These are phyloP conservation scores for Callaeas wilsoni DNA, from an alignment of 2,113 vertebrate species.

Conservation along the genomic window DNA sequence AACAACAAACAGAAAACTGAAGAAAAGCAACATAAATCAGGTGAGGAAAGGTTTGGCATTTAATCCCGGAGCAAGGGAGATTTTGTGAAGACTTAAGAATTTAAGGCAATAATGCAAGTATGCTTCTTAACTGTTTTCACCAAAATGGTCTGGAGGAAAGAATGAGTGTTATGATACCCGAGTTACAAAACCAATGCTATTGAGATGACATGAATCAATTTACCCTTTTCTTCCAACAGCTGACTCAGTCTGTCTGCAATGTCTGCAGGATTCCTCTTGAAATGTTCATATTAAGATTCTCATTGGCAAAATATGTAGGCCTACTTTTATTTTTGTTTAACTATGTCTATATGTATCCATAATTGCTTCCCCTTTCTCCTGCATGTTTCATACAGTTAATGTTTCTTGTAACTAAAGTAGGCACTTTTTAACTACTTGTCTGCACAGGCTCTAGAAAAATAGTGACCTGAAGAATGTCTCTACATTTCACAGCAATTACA, in stretches of 20 bases:
- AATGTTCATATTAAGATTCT: background rate
- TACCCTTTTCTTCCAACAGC: background rate
- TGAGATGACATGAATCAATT: background rate
- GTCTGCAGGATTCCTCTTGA: background rate
- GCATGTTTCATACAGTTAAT: background rate
- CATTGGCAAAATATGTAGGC: background rate
- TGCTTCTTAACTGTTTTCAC: background rate
- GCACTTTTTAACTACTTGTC: background rate
- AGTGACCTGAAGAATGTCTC: background rate
- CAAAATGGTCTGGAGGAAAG: background rate
- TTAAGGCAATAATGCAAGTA: background rate
- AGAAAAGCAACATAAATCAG: background rate
- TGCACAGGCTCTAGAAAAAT: background rate
- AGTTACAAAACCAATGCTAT: background rate
- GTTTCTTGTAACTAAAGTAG: background rate
- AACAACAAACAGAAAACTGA: background rate
- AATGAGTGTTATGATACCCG: background rate
- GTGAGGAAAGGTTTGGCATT: background rate
- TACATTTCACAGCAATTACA: background rate
- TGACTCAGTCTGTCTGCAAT: background rate
- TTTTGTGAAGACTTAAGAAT: background rate
- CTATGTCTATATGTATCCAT: background rate
- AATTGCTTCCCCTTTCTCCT: background rate
- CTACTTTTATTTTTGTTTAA: background rate
- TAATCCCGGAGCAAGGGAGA: background rate